Base-by-base conservation (phyloP, 1,140 invertebrate genomes). In the Lordiphosa stackelbergi region DNA sequence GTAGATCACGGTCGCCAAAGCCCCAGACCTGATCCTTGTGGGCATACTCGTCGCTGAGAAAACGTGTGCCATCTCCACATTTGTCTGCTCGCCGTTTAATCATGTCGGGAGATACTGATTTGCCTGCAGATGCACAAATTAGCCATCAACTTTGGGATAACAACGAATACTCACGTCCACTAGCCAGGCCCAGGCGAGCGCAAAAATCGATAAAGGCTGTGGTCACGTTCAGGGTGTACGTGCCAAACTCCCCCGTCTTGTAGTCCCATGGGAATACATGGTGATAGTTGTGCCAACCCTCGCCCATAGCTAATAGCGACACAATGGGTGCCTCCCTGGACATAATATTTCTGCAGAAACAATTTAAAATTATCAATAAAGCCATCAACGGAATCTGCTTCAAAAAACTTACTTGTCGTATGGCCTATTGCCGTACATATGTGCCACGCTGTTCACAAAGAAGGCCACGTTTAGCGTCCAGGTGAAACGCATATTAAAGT, bases 221-320 rank as follows among this genome's bases (percentile, higher is more conserved):
- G 0, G 93, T 94, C 1, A 92, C 71, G 69, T 95, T 95, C 38
- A 92, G 89, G 6, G 86, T 88, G 49, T 91, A 91, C 40, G 90
- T 88, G 1, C 93, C 94, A 2, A 95, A 88, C 72, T 98, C 96
- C 1, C 93, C 93, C 0, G 95, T 95, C 69, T 94, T 92, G 85
- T 97, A 97, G 85, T 98, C 97, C 91, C 86, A 88, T 11, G 86
- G 86, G 54, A 92, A 92, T 0, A 95, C 95, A 85, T 98, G 97
- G 85, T 98, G 97, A 88, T 96, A 98, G 88, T 98, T 98, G 87
- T 98, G 96, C 93, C 95, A 97, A 16, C 96, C 96, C 88, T 96
- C 94, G 0, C 95, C 94, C 8, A 94, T 79, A 0, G 94, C 91
- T 11, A 92, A 91, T 12, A 95, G 86, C 1, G 93, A 91, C 0